Conservation (phyloP, 2,888 invertebrate species). For the Eumerus sabulonum region DNA sequence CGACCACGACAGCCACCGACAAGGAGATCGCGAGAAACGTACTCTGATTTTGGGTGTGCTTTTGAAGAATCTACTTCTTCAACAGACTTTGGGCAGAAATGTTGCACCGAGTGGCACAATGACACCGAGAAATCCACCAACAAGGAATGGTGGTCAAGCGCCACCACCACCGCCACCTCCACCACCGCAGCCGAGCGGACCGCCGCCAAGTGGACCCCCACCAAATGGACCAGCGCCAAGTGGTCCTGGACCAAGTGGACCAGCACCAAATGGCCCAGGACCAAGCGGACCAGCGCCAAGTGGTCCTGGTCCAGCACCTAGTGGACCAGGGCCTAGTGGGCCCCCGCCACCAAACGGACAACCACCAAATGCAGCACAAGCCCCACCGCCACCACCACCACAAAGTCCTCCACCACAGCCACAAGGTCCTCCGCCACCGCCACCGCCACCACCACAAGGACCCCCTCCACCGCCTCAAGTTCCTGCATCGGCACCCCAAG, state of each 20-base stretch:
- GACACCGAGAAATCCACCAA: neutral
- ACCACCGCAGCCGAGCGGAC: neutral
- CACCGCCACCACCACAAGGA: constrained; percentile 9
- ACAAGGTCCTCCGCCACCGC: neutral
- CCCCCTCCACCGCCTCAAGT: neutral
- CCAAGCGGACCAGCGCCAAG: neutral
- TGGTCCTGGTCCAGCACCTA: too few species aligned
- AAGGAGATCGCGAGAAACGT: constrained; percentile 55
- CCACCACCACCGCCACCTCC: constrained; percentile 6
- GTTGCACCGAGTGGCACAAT: constrained; percentile 17
- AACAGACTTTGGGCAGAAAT: constrained; percentile 40
- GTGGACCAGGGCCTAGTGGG: too few species aligned
- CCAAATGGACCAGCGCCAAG: neutral
- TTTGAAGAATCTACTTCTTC: constrained; percentile 52
- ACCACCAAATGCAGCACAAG: constrained; percentile 3
- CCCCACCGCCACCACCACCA: neutral
- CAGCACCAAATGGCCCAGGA: neutral
- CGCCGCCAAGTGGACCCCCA: neutral
- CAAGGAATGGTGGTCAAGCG: too few species aligned
- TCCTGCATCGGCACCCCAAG: constrained; percentile 13
- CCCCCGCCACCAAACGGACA: too few species aligned
- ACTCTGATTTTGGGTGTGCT: constrained; percentile 52
- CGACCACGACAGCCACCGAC: neutral
- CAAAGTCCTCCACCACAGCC: constrained; percentile 6
- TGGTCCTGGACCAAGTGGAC: neutral